These are phyloP conservation scores for Melolontha melolontha DNA, from an alignment of 2,888 invertebrate genomes.

Conservation along the genomic window DNA sequence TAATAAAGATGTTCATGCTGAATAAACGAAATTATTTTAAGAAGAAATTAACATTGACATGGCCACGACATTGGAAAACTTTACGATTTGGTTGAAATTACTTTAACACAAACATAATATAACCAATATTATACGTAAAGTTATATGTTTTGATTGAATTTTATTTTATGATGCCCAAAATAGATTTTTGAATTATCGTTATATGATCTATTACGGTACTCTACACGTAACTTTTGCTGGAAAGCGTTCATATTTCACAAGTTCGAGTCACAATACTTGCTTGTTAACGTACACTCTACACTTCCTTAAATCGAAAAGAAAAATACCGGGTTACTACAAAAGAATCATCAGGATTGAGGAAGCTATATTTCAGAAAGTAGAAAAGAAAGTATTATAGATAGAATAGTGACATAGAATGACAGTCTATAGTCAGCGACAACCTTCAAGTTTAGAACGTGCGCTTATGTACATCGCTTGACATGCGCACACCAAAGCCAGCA, in stretches of 20 bases:
- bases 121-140: constrained; percentile 3
- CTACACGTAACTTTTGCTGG: background rate
- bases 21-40: constrained; percentile 24
- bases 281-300: no score
- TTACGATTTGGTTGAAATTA: constrained; percentile 22
- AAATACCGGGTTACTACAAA: no score
- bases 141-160: constrained; percentile 21
- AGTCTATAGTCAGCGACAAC: no score
- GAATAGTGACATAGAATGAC: no score
- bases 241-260: constrained; percentile 4
- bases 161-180: constrained; percentile 19
- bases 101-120: constrained; percentile 19
- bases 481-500: no score
- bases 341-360: no score
- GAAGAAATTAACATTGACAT: constrained; percentile 24
- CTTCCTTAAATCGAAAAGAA: no score
- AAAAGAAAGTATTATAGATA: no score
- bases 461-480: no score
- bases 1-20: constrained; percentile 11
- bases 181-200: constrained; percentile 26
- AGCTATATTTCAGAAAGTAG: no score
- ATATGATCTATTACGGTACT: background rate
- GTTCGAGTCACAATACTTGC: no score
- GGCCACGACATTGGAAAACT: constrained; percentile 22
- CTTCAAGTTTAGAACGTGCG: no score